Evolutionary conservation across 2,888 invertebrate genomes (phyloP).

Genomic region (Lapara coniferarum): DNA sequence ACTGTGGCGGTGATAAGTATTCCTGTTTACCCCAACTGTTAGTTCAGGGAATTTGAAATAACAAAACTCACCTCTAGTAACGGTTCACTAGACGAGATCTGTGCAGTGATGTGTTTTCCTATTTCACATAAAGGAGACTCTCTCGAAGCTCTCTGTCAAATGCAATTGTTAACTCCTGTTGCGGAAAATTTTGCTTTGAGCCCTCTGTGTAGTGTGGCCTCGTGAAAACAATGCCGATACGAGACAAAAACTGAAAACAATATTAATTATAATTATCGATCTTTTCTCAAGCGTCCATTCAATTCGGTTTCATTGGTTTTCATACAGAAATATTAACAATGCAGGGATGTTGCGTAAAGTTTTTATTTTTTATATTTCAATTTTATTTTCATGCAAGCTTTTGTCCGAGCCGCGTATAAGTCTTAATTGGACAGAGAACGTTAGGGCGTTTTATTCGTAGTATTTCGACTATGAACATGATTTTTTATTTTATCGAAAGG

Average conservation of each 20-base stretch:
- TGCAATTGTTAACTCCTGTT: conserved; percentile 42
- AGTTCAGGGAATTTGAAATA: neutral
- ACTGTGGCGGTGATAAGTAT: neutral
- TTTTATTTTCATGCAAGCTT: neutral
- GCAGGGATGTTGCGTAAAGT: neutral
- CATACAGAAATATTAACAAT: neutral
- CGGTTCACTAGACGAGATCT: neutral
- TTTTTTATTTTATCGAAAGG: too few relatives aligned
- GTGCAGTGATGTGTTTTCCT: conserved; percentile 2
- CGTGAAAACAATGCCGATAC: conserved; percentile 1
- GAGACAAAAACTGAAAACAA: conserved; percentile 19
- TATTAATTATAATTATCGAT: neutral
- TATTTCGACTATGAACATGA: too few relatives aligned
- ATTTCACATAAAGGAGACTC: conserved; percentile 27
- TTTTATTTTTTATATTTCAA: neutral
- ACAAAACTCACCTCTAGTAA: conserved; percentile 13
- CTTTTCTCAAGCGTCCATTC: neutral
- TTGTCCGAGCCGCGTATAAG: too few relatives aligned
- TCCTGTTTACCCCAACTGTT: neutral
- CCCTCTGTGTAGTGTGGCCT: neutral
- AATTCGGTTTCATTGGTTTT: neutral
- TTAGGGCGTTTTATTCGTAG: too few relatives aligned
- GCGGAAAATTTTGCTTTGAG: conserved; percentile 12
- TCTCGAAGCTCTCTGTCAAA: conserved; percentile 39
- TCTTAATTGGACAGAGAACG: too few relatives aligned